phyloP scores from a whole-genome alignment of 1,140 invertebrate species.

The Hycleus phaleratus region DNA sequence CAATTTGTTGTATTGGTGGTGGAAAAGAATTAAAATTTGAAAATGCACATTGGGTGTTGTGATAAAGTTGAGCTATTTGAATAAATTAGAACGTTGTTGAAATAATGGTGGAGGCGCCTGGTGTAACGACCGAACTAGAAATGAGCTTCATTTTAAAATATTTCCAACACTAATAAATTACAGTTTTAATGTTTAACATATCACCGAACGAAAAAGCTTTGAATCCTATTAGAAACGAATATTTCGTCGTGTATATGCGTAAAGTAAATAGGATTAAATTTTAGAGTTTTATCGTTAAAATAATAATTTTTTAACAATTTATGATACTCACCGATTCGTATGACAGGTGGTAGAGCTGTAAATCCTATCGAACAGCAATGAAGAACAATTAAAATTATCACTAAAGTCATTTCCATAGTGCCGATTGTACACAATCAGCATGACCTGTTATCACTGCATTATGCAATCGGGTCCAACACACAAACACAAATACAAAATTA shows the following conservation, averaged over 20 bases:
- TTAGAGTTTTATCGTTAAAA: neutral
- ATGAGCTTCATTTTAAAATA: no score
- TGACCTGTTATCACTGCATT: constrained; percentile 8
- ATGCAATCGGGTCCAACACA: constrained; percentile 5
- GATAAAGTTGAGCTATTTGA: no score
- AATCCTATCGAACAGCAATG: constrained; percentile 35
- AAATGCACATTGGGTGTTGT: no score
- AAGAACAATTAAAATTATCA: constrained; percentile 26
- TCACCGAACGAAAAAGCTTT: neutral
- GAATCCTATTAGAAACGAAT: neutral
- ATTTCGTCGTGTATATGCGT: neutral
- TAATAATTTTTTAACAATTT: neutral
- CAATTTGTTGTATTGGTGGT: no score
- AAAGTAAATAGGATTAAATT: neutral
- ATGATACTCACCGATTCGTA: constrained; percentile 54
- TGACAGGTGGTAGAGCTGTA: constrained; percentile 52
- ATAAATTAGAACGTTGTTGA: no score
- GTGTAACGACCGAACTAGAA: no score
- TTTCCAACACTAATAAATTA: no score
- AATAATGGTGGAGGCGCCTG: no score
- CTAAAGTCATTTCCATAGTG: constrained; percentile 6
- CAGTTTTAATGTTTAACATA: neutral
- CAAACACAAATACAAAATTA: constrained; percentile 12
- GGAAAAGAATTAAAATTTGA: no score
- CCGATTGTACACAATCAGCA: constrained; percentile 11